Evolutionary conservation across 2,113 vertebrate species (phyloP).

Genomic region (Lepus americanus): DNA sequence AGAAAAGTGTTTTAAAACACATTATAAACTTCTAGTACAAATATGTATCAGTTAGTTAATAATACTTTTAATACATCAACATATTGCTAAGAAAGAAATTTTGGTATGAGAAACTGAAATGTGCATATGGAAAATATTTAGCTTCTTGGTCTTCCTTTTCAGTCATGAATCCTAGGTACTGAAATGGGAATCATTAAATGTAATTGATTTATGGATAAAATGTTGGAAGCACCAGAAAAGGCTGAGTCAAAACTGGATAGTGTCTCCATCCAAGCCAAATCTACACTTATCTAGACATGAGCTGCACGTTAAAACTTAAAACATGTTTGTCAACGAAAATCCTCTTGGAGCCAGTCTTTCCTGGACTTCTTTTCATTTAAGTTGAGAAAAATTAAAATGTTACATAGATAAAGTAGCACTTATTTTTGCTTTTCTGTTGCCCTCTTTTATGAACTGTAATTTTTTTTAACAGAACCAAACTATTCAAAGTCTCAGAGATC

Average conservation of each 20-base stretch:
- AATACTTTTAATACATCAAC: not conserved
- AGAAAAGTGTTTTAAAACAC: constrained; percentile 5
- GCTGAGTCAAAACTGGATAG: not conserved
- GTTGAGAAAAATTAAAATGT: not conserved
- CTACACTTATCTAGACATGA: not conserved
- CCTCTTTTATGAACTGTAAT: not conserved
- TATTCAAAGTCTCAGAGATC: constrained; percentile 45
- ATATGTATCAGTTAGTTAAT: not conserved
- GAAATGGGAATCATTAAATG: not conserved
- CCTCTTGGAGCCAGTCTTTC: not conserved
- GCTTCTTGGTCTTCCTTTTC: not conserved
- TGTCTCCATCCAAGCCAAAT: not conserved
- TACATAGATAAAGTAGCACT: not conserved
- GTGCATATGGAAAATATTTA: constrained; percentile 30
- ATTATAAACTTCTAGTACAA: not conserved
- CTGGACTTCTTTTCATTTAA: not conserved
- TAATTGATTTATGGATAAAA: not conserved
- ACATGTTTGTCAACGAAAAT: not conserved
- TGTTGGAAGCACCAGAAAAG: not conserved
- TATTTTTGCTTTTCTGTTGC: not conserved
- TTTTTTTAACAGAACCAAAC: constrained; percentile 50
- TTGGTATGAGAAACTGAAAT: constrained; percentile 35
- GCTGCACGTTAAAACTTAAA: constrained; percentile 56
- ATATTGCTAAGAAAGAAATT: constrained; percentile 16
- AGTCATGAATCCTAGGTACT: constrained; percentile 25